A percentile compares a stretch with the other conserved stretches of the same genome.
These are phyloP conservation scores for Steinernema hermaphroditum DNA, from an alignment of 2,888 invertebrate species.

Conservation along the genomic window DNA sequence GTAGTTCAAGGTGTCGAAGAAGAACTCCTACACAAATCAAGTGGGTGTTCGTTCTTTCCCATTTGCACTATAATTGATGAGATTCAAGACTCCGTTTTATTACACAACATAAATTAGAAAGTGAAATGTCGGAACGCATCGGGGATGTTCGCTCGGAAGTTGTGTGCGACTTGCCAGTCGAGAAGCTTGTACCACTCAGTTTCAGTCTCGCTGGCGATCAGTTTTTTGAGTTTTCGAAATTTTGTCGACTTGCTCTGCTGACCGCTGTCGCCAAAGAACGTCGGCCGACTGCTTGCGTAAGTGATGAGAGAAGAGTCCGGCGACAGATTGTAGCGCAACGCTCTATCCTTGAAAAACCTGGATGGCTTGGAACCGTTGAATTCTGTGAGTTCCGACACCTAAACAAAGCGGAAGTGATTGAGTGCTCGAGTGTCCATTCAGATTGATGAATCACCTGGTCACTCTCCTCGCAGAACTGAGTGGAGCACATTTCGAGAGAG, in stretches of 20 bases:
- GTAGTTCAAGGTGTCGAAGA: too few species aligned
- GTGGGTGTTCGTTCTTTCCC: too few species aligned
- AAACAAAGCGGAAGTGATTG: neutral
- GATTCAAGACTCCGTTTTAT: too few species aligned
- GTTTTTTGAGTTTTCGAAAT: constrained; percentile 28
- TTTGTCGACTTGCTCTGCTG: constrained; percentile 10
- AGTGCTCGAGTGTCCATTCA: neutral
- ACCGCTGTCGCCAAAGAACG: constrained; percentile 17
- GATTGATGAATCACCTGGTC: constrained; percentile 32
- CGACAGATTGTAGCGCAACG: constrained; percentile 32
- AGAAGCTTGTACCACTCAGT: constrained; percentile 33
- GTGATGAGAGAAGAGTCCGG: constrained; percentile 33
- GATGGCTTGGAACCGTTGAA: constrained; percentile 7
- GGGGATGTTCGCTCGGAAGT: constrained; percentile 19
- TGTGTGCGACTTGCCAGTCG: constrained; percentile 34
- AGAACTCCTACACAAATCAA: too few species aligned
- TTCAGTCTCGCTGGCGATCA: constrained; percentile 27
- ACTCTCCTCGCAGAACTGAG: constrained; percentile 32
- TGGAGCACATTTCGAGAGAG: constrained; percentile 27
- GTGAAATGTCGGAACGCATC: neutral
- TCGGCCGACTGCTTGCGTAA: constrained; percentile 32
- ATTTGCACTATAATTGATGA: too few species aligned
- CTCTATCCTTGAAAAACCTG: constrained; percentile 34
- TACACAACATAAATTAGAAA: too few species aligned
- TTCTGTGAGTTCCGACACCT: constrained; percentile 23